Evolutionary conservation across 2,888 invertebrate genomes (phyloP), one percentile per base, ranked within the genome.

Genomic region (Matsumyia berberina): DNA sequence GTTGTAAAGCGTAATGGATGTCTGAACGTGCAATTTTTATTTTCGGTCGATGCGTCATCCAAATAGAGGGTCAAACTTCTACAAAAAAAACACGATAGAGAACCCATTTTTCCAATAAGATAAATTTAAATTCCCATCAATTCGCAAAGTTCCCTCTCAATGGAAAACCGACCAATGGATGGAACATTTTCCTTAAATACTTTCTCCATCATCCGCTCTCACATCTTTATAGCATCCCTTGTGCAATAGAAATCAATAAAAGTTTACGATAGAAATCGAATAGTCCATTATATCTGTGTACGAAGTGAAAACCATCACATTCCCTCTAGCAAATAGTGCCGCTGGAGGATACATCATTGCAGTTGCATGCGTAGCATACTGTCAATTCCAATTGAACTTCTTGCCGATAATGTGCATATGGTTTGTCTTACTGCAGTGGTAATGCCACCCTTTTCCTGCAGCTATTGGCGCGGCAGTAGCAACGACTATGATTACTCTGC

Each of bases 241-340:
- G 49, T 64, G 64, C 35, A 51, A 29, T 2, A 19, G 31, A 66
- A 51, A 53, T 55, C 55, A 69, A 69, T 69, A 69, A 55, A 69
- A 69, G 4, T 69, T 69, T 55, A 69, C 67, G 67, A 55, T 42
- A 44, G 19, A 44, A 55, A 69, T 42, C 44, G 55, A 17, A 35
- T 31, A 37, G 33, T 24, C 51, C 64, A 19, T 31, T 53, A 67
- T n/a, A n/a, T n/a, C n/a, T n/a, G n/a, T 37, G 53, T 6, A 39
- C 39, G 58, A 31, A 60, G 29, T 29, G 60, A 15, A 60, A 15
- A 15, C 15, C 60, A 31, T 44, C 15, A 44, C 42, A 60, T 60
- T 15, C 44, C 29, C 29, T 42, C 58, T 42, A 0, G 2, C n/a
- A 19, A 19, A 19, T 35, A 37, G 33, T 4, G 8, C 9, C 8